Evolutionary conservation across 2,113 vertebrate genomes (phyloP).

Genomic region (Globicephala melas): DNA sequence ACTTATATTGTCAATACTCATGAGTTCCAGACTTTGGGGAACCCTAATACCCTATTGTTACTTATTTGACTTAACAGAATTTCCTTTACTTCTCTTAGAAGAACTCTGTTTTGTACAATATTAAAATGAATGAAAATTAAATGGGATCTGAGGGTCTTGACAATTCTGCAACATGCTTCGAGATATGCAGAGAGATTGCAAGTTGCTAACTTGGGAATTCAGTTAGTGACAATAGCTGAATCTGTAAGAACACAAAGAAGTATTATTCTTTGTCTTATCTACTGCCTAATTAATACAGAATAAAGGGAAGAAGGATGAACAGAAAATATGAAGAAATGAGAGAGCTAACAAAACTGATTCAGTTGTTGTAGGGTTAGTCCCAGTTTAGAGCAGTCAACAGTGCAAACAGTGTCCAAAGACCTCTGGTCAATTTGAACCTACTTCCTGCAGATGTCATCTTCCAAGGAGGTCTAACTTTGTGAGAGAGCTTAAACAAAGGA

Average conservation of each 20-base stretch:
- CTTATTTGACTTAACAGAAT: neutral
- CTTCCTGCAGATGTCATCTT: neutral
- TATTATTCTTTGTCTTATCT: neutral
- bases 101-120: neutral
- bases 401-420: neutral
- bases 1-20: neutral
- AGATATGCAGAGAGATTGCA: neutral
- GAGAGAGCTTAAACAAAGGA: neutral
- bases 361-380: neutral
- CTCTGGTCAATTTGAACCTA: neutral
- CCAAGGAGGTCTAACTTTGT: neutral
- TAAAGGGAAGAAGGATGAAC: neutral
- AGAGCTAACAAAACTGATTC: neutral
- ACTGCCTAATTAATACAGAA: neutral
- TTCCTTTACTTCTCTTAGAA: neutral
- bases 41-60: neutral
- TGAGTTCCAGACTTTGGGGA: neutral
- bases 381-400: neutral
- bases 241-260: neutral
- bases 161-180: neutral
- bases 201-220: neutral
- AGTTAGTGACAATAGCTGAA: neutral
- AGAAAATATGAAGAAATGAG: neutral
- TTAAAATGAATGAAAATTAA: conserved; percentile 30
- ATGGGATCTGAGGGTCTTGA: neutral